Base-by-base conservation (phyloP, 2,888 invertebrate species). In the Corbicula japonica region DNA sequence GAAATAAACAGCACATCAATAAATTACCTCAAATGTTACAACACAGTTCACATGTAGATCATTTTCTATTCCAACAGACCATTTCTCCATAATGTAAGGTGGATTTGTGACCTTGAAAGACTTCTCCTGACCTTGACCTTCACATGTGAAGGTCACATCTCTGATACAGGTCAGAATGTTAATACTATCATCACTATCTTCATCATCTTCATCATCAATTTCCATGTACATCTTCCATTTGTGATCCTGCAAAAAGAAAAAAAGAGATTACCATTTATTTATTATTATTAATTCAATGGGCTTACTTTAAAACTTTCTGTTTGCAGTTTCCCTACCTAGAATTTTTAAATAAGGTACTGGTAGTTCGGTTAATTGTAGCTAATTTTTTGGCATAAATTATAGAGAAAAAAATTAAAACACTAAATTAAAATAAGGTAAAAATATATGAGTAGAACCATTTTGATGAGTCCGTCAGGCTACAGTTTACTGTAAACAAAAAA, bases 171-270 rank as follows among this genome's bases (percentile, higher is more conserved):
- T 91, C n/a, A 92, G 52, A 4, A 88, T 85, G 58, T 86, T 85
- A 2, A 87, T 72, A 34, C 88, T 88, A 26, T 4, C n/a, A 1
- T 28, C n/a, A 44, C 79, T 83, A 23, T 83, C 86, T 8, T 86
- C 86, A 38, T 88, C 86, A 44, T 85, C 87, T 35, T 90, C 90
- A 44, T 90, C 90, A 80, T 93, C 93, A 4, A 92, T 79, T 71
- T 93, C 93, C 84, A 93, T 84, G 83, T 92, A 93, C 92, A 93
- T 92, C 87, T 93, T 93, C 93, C 93, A 93, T 77, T 93, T 93
- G 75, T 90, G 91, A 0, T 92, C 91, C 91, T 91, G 30, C 4
- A 65, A 52, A 52, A 18, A 46, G 3, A 4, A 15, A 46, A 21
- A 18, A 46, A 8, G n/a, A n/a, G n/a, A n/a, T n/a, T n/a, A n/a